Percentiles rank a stretch among this genome's conserved stretches.
Conservation (phyloP, 2,113 vertebrate genomes). For the Muscicapa adusta region DNA sequence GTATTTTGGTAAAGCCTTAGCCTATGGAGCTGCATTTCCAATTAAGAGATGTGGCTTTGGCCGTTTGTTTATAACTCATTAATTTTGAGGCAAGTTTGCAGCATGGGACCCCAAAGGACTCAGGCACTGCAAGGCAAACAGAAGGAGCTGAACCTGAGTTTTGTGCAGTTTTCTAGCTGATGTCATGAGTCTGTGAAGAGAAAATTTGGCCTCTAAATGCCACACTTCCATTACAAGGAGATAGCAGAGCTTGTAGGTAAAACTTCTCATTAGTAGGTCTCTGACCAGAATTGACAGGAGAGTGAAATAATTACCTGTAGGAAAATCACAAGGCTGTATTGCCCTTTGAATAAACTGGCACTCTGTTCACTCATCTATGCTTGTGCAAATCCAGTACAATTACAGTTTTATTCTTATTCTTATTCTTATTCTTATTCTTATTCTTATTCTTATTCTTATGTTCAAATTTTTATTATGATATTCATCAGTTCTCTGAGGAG, state of each 20-base stretch:
- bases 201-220: not conserved
- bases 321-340: not conserved
- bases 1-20: not conserved
- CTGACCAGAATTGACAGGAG: not conserved
- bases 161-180: not conserved
- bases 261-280: not conserved
- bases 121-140: accelerated
- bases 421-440: no score
- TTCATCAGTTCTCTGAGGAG: not conserved
- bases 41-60: not conserved
- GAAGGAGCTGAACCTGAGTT: not conserved
- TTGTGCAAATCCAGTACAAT: not conserved
- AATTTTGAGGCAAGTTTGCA: not conserved
- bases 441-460: no score
- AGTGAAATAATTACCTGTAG: not conserved
- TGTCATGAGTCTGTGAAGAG: not conserved
- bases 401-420: not conserved
- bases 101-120: not conserved
- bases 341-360: not conserved
- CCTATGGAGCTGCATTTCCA: not conserved
- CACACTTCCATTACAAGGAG: not conserved
- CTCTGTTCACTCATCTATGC: not conserved
- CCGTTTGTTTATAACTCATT: not conserved
- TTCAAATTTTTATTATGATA: no score
- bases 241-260: not conserved